Conservation (phyloP, 2,113 vertebrate genomes). For the Ictidomys tridecemlineatus region DNA sequence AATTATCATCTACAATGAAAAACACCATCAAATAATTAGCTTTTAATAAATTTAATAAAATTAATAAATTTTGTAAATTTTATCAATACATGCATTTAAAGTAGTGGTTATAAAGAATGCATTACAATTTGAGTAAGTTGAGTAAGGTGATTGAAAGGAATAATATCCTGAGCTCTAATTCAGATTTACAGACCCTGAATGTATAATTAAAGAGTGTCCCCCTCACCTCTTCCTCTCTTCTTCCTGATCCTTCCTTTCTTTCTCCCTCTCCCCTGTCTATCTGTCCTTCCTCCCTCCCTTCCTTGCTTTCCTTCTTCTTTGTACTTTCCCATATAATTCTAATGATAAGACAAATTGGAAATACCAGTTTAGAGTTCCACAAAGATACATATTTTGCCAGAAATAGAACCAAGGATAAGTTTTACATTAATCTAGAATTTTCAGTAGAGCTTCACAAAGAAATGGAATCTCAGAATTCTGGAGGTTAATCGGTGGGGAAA, state of each 20-base stretch:
- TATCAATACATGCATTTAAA: background rate
- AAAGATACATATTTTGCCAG: background rate
- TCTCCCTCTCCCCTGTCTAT: background rate
- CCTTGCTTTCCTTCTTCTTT: background rate
- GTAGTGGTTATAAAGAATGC: background rate
- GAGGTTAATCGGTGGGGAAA: background rate
- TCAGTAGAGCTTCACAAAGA: background rate
- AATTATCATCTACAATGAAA: background rate
- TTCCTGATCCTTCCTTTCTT: background rate
- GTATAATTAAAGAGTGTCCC: background rate
- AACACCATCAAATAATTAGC: background rate
- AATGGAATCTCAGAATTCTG: background rate
- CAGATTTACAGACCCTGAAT: background rate
- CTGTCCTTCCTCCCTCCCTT: background rate
- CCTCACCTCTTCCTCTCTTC: too few relatives aligned
- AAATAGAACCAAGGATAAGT: background rate
- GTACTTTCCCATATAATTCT: background rate
- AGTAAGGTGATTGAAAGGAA: background rate
- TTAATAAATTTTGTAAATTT: too few relatives aligned
- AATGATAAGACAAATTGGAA: background rate
- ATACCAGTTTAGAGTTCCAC: background rate
- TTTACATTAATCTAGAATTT: background rate
- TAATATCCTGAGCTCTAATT: background rate
- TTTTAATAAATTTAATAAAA: background rate
- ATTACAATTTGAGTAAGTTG: background rate